Evolutionary conservation across 2,888 invertebrate genomes (phyloP).

Genomic region (Drosophila mayaguana): DNA sequence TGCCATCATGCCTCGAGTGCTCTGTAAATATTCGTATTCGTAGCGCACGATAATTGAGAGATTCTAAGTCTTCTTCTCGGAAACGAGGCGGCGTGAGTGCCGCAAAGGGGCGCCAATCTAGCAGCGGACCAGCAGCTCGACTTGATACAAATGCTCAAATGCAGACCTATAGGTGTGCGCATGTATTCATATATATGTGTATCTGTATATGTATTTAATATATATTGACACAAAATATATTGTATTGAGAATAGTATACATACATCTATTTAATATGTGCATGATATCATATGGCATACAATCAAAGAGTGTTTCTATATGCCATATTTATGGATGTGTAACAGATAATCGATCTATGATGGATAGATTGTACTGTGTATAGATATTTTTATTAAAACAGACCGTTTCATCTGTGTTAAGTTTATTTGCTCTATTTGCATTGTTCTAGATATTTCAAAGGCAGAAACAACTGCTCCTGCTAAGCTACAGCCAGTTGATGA

Average conservation of each 20-base stretch:
- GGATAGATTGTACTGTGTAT: too few species aligned
- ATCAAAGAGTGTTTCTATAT: not conserved
- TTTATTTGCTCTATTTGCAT: too few species aligned
- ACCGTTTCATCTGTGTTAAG: too few species aligned
- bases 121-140: not conserved
- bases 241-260: not conserved
- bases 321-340: too few species aligned
- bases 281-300: not conserved
- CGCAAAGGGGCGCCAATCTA: conserved; percentile 42
- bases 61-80: conserved; percentile 61
- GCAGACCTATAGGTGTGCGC: not conserved
- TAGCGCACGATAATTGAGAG: conserved; percentile 75
- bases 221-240: not conserved
- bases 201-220: not conserved
- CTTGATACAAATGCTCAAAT: not conserved
- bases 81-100: conserved; percentile 34
- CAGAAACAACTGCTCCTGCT: not conserved
- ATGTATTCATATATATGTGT: not conserved
- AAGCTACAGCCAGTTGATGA: not conserved
- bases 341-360: too few species aligned
- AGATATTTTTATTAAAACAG: too few species aligned
- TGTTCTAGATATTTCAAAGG: too few species aligned
- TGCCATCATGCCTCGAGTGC: conserved; percentile 75
- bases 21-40: conserved; percentile 70
- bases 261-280: not conserved